phyloP scores from a whole-genome alignment of 2,888 invertebrate genomes.

The Neocrepidodera transversa region DNA sequence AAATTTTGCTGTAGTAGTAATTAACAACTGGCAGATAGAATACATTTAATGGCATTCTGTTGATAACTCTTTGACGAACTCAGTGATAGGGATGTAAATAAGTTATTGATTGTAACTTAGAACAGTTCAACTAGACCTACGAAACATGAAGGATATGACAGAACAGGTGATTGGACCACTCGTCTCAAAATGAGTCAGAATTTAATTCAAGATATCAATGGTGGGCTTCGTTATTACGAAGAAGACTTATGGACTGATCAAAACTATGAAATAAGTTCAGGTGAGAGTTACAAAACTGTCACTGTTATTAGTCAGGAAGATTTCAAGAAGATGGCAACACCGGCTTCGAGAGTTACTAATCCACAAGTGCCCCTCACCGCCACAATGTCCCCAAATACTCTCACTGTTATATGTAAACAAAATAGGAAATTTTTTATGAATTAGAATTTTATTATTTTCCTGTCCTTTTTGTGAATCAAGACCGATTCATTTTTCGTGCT shows the following conservation, averaged over 20 bases:
- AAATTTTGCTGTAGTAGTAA: no score
- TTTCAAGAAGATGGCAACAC: slow-evolving; percentile 80
- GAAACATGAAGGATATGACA: slow-evolving; percentile 89
- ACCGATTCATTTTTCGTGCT: no score
- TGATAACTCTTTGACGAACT: slow-evolving; percentile 88
- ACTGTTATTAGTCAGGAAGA: slow-evolving; percentile 87
- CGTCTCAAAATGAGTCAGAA: slow-evolving; percentile 95
- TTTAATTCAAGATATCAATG: slow-evolving; percentile 93
- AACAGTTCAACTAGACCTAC: slow-evolving; percentile 63
- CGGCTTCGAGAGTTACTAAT: slow-evolving; percentile 70
- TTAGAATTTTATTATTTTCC: no score
- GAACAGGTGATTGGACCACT: slow-evolving; percentile 88
- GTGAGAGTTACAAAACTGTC: slow-evolving; percentile 80
- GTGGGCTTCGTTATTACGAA: slow-evolving; percentile 95
- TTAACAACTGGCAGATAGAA: slow-evolving; percentile 82
- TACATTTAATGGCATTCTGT: slow-evolving; percentile 78
- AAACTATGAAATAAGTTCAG: slow-evolving; percentile 51
- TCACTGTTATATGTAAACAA: no score
- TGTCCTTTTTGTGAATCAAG: no score
- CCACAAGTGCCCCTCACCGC: slow-evolving; percentile 85
- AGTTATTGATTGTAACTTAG: slow-evolving; percentile 95
- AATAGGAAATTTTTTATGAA: no score
- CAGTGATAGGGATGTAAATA: slow-evolving; percentile 90
- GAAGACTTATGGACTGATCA: slow-evolving; percentile 85
- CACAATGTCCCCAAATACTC: no score